These are phyloP conservation scores for Rhabdomys dilectus DNA, from an alignment of 2,113 vertebrate species.

Conservation along the genomic window DNA sequence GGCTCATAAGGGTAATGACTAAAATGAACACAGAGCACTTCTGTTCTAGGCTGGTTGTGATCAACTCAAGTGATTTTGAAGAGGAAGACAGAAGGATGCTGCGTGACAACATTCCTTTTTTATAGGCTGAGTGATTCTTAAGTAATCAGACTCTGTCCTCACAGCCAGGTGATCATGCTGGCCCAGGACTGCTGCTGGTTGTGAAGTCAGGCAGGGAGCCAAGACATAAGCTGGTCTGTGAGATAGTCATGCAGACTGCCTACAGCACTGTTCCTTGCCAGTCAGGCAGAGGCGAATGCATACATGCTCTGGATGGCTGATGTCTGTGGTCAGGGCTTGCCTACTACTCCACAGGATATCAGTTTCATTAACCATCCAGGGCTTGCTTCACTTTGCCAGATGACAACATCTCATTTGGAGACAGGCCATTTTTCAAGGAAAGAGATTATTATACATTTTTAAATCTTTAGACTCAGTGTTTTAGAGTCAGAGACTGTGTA, in stretches of 20 bases:
- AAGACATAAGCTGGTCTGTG: neutral
- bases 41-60: neutral
- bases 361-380: neutral
- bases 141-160: slow-evolving; percentile 62
- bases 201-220: slow-evolving; percentile 37
- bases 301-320: neutral
- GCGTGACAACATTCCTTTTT: slow-evolving; percentile 30
- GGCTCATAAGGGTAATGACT: neutral
- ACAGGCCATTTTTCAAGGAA: neutral
- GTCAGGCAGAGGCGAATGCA: slow-evolving; percentile 24
- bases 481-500: neutral
- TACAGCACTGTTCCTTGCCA: slow-evolving; percentile 53
- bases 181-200: neutral
- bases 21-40: neutral
- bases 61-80: slow-evolving; percentile 73
- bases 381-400: neutral
- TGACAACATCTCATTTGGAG: neutral
- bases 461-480: neutral
- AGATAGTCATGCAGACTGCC: slow-evolving; percentile 21
- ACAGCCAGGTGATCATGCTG: neutral
- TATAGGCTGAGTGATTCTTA: slow-evolving; percentile 41
- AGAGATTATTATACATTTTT: neutral
- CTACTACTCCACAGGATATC: neutral
- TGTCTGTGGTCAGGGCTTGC: neutral
- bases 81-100: slow-evolving; percentile 15